Evolutionary conservation across 2,113 vertebrate species (phyloP).

Genomic region (Brienomyrus brachyistius): DNA sequence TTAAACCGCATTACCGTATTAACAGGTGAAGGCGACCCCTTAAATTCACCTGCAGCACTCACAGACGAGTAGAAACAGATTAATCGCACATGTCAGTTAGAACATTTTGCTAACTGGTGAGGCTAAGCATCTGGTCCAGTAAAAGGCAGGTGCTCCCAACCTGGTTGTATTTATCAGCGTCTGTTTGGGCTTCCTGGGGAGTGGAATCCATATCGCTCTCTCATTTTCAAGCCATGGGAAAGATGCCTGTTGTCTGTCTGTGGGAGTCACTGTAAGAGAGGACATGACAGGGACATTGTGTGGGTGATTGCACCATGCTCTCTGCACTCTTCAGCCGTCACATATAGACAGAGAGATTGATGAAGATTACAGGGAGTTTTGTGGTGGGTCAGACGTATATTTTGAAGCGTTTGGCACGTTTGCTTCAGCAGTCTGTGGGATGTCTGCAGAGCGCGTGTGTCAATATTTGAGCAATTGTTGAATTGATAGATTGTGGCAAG

Average conservation of each 20-base stretch:
- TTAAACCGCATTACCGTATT: background rate
- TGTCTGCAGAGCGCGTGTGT: background rate
- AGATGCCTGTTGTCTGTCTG: background rate
- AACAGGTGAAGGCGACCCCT: background rate
- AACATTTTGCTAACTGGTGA: background rate
- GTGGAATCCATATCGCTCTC: background rate
- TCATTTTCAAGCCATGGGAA: background rate
- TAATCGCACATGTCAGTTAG: background rate
- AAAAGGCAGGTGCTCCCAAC: background rate
- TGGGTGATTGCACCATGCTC: background rate
- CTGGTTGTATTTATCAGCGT: background rate
- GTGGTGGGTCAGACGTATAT: background rate
- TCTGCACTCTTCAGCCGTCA: background rate
- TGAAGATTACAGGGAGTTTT: background rate
- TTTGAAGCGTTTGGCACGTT: background rate
- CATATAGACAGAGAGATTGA: background rate
- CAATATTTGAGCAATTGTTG: constrained; percentile 7
- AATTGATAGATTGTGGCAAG: background rate
- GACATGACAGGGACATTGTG: background rate
- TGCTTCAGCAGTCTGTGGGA: background rate
- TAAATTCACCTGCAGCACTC: background rate
- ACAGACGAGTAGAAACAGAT: background rate
- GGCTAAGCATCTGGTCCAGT: background rate
- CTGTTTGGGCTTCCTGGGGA: background rate
- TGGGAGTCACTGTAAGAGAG: background rate